phyloP scores from a whole-genome alignment of 2,113 vertebrate genomes.

The Ictalurus punctatus region DNA sequence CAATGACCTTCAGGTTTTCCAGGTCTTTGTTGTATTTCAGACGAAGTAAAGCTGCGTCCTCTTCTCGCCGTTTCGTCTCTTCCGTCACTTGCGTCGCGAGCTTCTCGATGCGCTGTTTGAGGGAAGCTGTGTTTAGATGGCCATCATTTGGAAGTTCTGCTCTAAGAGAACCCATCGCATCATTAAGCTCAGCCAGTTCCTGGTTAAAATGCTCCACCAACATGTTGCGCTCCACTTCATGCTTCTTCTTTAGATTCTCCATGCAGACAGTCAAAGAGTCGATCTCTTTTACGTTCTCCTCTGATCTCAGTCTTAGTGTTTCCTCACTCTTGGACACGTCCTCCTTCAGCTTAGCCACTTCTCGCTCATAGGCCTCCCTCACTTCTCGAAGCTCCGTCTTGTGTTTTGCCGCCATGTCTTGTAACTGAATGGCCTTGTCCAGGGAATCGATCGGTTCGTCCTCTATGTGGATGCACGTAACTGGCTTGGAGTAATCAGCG shows the following conservation, averaged over 20 bases:
- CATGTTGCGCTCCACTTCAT: slow-evolving; percentile 63
- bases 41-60: slow-evolving; percentile 65
- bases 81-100: slow-evolving; percentile 71
- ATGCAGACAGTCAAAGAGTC: slow-evolving; percentile 70
- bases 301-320: slow-evolving; percentile 60
- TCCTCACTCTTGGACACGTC: slow-evolving; percentile 65
- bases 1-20: slow-evolving; percentile 80
- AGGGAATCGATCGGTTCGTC: slow-evolving; percentile 67
- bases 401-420: slow-evolving; percentile 67
- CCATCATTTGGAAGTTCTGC: slow-evolving; percentile 13
- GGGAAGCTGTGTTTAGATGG: not conserved
- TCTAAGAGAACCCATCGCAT: slow-evolving; percentile 45
- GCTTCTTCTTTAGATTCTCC: slow-evolving; percentile 73
- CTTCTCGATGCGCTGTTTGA: slow-evolving; percentile 71
- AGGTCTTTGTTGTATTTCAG: slow-evolving; percentile 80
- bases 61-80: slow-evolving; percentile 70
- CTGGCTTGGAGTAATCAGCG: slow-evolving; percentile 31
- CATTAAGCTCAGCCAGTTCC: slow-evolving; percentile 69
- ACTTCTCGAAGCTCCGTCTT: slow-evolving; percentile 70
- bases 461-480: slow-evolving; percentile 63
- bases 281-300: slow-evolving; percentile 73
- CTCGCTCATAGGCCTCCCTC: slow-evolving; percentile 67
- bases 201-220: slow-evolving; percentile 63
- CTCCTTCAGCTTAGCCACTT: slow-evolving; percentile 65
- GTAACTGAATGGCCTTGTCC: slow-evolving; percentile 67